Conservation (phyloP, 2,113 vertebrate genomes). For the Rhagologus leucostigma region DNA sequence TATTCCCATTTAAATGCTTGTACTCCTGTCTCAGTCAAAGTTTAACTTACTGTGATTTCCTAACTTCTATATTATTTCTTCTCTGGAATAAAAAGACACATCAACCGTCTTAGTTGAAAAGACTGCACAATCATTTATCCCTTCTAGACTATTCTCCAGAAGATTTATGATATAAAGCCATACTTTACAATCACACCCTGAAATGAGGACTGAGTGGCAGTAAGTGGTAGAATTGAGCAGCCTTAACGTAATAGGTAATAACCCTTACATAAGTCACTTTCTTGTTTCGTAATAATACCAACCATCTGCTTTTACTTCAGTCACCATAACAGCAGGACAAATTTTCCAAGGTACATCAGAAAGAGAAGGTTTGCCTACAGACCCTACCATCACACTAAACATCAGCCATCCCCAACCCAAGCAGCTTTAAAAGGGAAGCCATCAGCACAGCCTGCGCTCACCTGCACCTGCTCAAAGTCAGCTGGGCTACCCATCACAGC, state of each 20-base stretch:
- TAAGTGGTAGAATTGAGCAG: not conserved
- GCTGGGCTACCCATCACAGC: not conserved
- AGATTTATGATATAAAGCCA: not conserved
- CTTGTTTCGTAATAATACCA: not conserved
- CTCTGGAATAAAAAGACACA: not conserved
- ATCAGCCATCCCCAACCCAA: accelerated
- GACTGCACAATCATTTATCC: not conserved
- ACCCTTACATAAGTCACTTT: not conserved
- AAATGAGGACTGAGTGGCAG: not conserved
- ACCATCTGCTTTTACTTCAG: not conserved
- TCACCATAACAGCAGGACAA: not conserved
- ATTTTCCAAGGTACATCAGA: not conserved
- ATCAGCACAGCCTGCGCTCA: not conserved
- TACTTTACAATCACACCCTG: not conserved
- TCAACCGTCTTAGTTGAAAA: not conserved
- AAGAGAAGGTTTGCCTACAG: not conserved
- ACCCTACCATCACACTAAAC: not conserved
- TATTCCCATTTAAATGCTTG: not conserved
- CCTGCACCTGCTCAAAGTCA: not conserved
- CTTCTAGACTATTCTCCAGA: not conserved
- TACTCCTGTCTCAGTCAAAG: not conserved
- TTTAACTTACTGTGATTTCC: not conserved
- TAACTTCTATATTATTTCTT: not conserved
- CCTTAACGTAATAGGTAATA: not conserved
- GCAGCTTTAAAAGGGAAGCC: not conserved